Evolutionary conservation across 2,113 vertebrate species (phyloP), one percentile per base, ranked within the genome.

Genomic region (Elephantulus edwardii): DNA sequence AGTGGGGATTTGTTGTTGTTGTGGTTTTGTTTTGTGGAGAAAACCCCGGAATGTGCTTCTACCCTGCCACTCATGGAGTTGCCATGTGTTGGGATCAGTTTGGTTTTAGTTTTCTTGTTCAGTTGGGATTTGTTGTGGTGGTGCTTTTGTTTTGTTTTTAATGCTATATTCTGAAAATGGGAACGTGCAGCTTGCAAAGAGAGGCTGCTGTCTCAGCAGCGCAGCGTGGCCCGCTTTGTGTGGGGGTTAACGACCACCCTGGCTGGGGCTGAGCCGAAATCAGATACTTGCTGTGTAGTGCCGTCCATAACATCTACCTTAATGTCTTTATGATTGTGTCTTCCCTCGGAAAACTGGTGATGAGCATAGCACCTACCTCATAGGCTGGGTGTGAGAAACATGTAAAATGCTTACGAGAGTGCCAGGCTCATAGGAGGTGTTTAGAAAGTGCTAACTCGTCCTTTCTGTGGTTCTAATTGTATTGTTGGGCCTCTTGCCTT

Each of bases 381-480:
- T 9, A 35, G 40, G 8, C 30, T 16, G 22, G 66, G 38, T 16
- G 11, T 2, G 22, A 26, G 17, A 1, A 8, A 17, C 10, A 3
- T 24, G 17, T 28, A 3, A 24, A 44, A 33, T n/a, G 13, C 24
- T 6, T 42, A 22, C 16, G 30, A 38, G 50, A 74, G 30, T 2
- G 1, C 6, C 17, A 16, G 60, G 48, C 44, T 30, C 44, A 7
- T 1, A 3, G 56, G 48, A 52, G 10, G 3, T 2, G 1, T n/a
- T 48, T 38, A 16, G 33, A 42, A 70, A 58, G 68, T 3, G 9
- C 14, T 16, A 4, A 2, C n/a, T 30, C n/a, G n/a, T n/a, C n/a
- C 3, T 22, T 7, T 13, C 78, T 8, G 2, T 13, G 3, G 1
- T 13, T 44, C 54, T 35, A 9, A 42, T 5, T 6, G 0, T 1